Base-by-base conservation (phyloP, 2,797 vertebrate species). In the Crenuchus spilurus region DNA sequence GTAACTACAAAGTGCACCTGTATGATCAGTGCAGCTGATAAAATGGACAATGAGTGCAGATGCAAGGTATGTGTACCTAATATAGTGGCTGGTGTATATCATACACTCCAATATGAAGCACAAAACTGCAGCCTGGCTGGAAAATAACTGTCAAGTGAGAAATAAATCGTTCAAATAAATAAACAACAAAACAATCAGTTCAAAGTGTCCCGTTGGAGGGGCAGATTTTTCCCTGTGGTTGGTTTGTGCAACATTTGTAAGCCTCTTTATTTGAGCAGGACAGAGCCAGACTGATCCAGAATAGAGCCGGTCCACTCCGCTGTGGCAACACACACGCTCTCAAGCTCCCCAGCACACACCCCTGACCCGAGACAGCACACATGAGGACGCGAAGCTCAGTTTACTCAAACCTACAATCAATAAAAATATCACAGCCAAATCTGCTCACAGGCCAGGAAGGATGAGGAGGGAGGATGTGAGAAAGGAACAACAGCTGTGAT, bases 161-260 rank as follows among this genome's bases (percentile, higher is more conserved):
- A n/a, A n/a, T n/a, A n/a, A n/a, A n/a, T n/a, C n/a, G n/a, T n/a
- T n/a, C n/a, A n/a, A n/a, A n/a, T n/a, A n/a, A n/a, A n/a, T n/a
- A n/a, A n/a, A n/a, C n/a, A n/a, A n/a, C n/a, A n/a, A n/a, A n/a
- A n/a, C 24, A 28, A 54, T 54, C 51, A 54, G 16, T 54, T 28
- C 51, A 28, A 54, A 54, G 51, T 39, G 54, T 35, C 28, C 31
- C 14, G 14, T 20, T 18, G 11, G 16, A 18, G 16, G 14, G 30
- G 30, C 8, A 31, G 30, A 16, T 57, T 35, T 57, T 35, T 30
- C 54, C 30, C n/a, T 6, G 54, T 2, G 2, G 13, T 39, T 39
- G 35, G 33, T 35, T 61, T 61, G 58, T 49, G 44, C 33, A 39
- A 35, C 26, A 60, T 60, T 48, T 48, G 20, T 49, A 61, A 71